Conservation (phyloP, 2,888 invertebrate genomes). For the Trichacis sp. region DNA sequence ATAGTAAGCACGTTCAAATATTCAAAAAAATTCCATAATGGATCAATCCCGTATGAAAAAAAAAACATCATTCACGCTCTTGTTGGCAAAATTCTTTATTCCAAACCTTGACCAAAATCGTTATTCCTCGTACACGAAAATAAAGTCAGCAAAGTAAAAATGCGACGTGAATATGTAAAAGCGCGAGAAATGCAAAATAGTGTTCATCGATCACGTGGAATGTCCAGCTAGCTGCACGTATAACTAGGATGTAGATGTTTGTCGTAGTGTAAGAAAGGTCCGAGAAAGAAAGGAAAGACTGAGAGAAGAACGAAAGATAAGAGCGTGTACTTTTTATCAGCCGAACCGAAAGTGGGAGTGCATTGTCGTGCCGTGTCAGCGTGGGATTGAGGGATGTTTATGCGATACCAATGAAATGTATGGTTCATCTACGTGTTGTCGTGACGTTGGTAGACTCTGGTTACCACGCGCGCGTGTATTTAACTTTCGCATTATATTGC, state of each 20-base stretch:
- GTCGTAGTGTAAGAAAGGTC: slow-evolving; percentile 35
- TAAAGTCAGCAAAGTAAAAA: slow-evolving; percentile 6
- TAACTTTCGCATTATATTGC: slow-evolving; percentile 38
- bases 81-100: no score
- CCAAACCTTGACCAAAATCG: no score
- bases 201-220: slow-evolving; percentile 30
- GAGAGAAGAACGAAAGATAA: slow-evolving; percentile 16
- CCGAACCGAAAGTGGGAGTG: slow-evolving; percentile 23
- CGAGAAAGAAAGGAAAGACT: slow-evolving; percentile 17
- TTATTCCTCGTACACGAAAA: no score
- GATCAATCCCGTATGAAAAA: no score
- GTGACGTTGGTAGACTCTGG: slow-evolving; percentile 49
- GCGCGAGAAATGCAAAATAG: slow-evolving; percentile 11
- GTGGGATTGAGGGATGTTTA: slow-evolving; percentile 41
- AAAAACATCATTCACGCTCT: no score
- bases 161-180: slow-evolving; percentile 10
- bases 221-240: slow-evolving; percentile 30
- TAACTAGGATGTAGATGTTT: slow-evolving; percentile 33
- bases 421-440: slow-evolving; percentile 35
- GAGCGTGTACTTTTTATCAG: slow-evolving; percentile 29
- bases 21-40: no score
- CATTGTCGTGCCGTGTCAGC: slow-evolving; percentile 36
- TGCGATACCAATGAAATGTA: slow-evolving; percentile 34
- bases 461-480: slow-evolving; percentile 43
- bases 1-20: no score